Conservation (phyloP, 2,888 invertebrate genomes). For the Philereme vetulata region DNA sequence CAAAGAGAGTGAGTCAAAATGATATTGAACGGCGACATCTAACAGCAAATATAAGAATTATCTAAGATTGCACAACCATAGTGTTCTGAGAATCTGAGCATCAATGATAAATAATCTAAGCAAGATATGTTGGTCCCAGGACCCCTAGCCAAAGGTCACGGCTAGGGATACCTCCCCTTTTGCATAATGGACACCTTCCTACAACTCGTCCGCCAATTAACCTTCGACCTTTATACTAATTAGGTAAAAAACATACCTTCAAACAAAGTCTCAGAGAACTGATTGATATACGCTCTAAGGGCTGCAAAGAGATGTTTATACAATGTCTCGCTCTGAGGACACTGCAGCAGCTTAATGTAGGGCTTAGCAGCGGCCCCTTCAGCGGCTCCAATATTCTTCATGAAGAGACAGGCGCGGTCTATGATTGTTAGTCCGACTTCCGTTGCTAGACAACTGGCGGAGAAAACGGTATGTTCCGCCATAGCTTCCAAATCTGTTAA, state of each 20-base stretch:
- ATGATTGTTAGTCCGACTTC: slow-evolving; percentile 95
- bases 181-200: no score
- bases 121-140: no score
- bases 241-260: slow-evolving; percentile 82
- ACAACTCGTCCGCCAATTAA: no score
- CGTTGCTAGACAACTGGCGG: slow-evolving; percentile 87
- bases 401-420: slow-evolving; percentile 94
- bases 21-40: no score
- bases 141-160: no score
- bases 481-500: slow-evolving; percentile 69
- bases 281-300: slow-evolving; percentile 95
- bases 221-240: no score
- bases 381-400: slow-evolving; percentile 90
- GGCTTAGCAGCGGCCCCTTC: slow-evolving; percentile 93
- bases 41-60: no score
- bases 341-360: slow-evolving; percentile 93
- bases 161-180: no score
- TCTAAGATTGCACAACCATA: no score
- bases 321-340: slow-evolving; percentile 95
- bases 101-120: no score
- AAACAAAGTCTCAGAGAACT: slow-evolving; percentile 92
- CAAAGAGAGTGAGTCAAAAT: no score
- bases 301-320: slow-evolving; percentile 97
- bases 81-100: no score
- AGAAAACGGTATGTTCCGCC: slow-evolving; percentile 71